A percentile compares a stretch with the other conserved stretches of the same genome.
phyloP scores from a whole-genome alignment of 2,113 vertebrate species.

The Solea solea region DNA sequence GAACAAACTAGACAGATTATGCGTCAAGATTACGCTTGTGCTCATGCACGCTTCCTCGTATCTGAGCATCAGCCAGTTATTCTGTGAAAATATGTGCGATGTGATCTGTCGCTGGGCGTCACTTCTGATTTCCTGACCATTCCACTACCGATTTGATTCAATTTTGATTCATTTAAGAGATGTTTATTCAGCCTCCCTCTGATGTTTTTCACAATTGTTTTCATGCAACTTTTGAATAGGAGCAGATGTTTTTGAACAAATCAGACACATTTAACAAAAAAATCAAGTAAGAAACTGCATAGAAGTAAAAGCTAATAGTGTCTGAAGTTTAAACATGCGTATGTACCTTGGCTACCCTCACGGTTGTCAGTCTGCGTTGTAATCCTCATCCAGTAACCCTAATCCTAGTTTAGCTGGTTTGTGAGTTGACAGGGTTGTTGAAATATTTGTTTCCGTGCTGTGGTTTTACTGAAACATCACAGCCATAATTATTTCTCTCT shows the following conservation, averaged over 20 bases:
- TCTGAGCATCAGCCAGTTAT: neutral
- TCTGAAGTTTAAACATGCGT: neutral
- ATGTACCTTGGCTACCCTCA: conserved; percentile 14
- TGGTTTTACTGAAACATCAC: conserved; percentile 1
- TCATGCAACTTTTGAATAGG: neutral
- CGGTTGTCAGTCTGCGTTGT: conserved; percentile 23
- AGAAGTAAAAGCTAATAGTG: neutral
- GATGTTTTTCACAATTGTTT: neutral
- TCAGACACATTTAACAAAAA: neutral
- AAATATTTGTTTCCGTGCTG: conserved; percentile 15
- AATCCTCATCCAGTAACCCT: conserved; percentile 22
- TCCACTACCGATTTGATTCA: too few species aligned
- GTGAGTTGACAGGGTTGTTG: conserved; percentile 5
- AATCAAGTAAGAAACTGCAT: neutral
- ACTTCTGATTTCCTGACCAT: too few species aligned
- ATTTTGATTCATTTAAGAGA: too few species aligned
- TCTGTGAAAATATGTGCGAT: too few species aligned
- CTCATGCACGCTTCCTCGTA: neutral
- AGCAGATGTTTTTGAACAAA: neutral
- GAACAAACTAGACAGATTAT: conserved; percentile 28
- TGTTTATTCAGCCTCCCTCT: neutral
- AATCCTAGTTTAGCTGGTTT: conserved; percentile 1
- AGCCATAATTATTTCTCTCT: neutral
- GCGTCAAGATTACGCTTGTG: neutral
- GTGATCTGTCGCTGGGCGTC: too few species aligned